Evolutionary conservation across 2,888 invertebrate species (phyloP), one percentile per base, ranked within the genome.

Genomic region (Dryococelus australis): DNA sequence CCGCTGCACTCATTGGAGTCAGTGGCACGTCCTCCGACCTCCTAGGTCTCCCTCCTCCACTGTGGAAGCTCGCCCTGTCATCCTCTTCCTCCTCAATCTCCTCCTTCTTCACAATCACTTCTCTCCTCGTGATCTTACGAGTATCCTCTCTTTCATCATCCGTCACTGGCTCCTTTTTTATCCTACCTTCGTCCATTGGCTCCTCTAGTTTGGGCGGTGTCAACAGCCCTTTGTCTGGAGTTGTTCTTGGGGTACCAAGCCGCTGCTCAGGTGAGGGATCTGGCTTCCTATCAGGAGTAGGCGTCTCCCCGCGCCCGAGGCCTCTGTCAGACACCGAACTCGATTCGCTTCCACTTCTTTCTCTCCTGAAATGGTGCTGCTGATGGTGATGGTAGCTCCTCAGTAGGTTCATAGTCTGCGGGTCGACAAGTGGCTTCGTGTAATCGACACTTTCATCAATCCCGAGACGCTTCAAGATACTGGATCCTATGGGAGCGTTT

Each of bases 361-460:
- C 97, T 85, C 97, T 94, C 94, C 43, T 87, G 90, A 95, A 96
- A 87, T 93, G 93, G 89, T 93, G 93, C 89, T 93, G 93, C 87
- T 95, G 95, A 91, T 97, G 95, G 78, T 88, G 89, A 35, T 89
- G 90, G 91, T 97, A 97, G 90, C 94, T 96, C 90, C 97, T 94
- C 86, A 97, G 92, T 90, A 97, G 94, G 91, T 95, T 97, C 97
- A 97, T 97, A 0, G 97, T 97, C 91, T 97, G 97, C 3, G 96
- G 95, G 91, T 98, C 98, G 89, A 98, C 97, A 88, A 98, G 92
- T 0, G 98, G 98, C 92, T 98, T 98, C 8, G 98, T 98, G 91
- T 98, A 98, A 92, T 98, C 98, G 88, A 97, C 97, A 92, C 96
- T 97, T 92, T 98, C 98, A 91, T 98, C 98, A 91, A 98, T 98